Evolutionary conservation across 2,113 vertebrate genomes (phyloP), one percentile per base, ranked within the genome.

Genomic region (Phaethornis superciliosus): DNA sequence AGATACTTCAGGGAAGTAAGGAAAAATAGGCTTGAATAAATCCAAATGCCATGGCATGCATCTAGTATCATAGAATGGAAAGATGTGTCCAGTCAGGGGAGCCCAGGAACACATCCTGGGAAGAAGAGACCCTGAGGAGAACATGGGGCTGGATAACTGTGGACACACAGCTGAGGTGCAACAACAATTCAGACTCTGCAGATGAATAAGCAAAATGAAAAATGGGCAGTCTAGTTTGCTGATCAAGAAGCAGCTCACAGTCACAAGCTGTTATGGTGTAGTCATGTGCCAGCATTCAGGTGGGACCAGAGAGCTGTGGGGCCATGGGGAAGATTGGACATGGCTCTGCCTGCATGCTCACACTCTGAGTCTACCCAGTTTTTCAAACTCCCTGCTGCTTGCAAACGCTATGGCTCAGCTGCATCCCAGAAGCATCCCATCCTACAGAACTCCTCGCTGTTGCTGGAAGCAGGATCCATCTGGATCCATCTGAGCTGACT

Each of bases 101-200:
- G 46, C 16, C 1, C 1, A 0, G 65, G 40, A 33, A 94, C 27
- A 44, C 40, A 62, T 88, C 67, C 33, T 94, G 78, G 65, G 89
- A 89, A 92, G 74, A 62, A 89, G 35, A 78, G 46, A 20, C 65
- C 56, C 60, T 33, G 86, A 42, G 69, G 91, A 79, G 59, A 63
- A 76, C 67, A 72, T 0, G 0, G n/a, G 40, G 54, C 30, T 81
- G 76, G 46, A 44, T 58, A 90, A 49, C 5, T 70, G 23, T 1
- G 4, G 35, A 49, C 44, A 90, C 51, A 63, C 1, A 3, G 37
- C 40, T 68, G 77, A 79, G 68, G 20, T 0, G 0, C 26, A 69
- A 10, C 55, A 62, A 17, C 28, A 12, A 55, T 46, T 70, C 81
- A 67, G 52, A 27, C 23, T 4, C 12, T 46, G 5, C 12, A 59